A percentile compares a stretch with the other conserved stretches of the same genome.
These are phyloP conservation scores for Luffia ferchaultella DNA, from an alignment of 2,888 invertebrate species.

Conservation along the genomic window DNA sequence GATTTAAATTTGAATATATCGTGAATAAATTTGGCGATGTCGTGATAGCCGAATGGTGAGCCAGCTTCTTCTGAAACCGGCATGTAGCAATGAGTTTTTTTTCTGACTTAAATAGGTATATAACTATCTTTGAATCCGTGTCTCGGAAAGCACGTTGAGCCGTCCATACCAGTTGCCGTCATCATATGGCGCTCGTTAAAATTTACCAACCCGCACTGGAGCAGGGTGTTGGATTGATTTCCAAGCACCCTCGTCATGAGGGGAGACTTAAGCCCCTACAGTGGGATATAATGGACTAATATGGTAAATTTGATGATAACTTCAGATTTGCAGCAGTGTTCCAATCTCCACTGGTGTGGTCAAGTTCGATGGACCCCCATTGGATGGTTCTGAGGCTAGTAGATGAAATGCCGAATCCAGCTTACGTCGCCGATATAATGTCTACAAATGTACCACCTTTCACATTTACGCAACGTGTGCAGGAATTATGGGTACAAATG, in stretches of 20 bases:
- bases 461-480: background rate
- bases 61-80: no score
- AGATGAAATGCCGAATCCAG: background rate
- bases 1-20: no score
- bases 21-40: no score
- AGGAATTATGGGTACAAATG: background rate
- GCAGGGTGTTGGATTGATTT: background rate
- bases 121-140: no score
- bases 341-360: background rate
- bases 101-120: no score
- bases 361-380: background rate
- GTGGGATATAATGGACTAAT: no score
- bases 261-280: no score
- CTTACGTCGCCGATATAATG: slow-evolving; percentile 1
- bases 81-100: no score
- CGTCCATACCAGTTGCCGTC: no score
- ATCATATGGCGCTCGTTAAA: no score
- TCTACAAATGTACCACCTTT: background rate
- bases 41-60: no score
- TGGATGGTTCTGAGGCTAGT: background rate
- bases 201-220: background rate
- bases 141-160: no score
- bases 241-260: background rate
- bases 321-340: slow-evolving; percentile 1
- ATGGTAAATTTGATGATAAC: background rate